Evolutionary conservation across 2,888 invertebrate species (phyloP).

Genomic region (Trachelus tabidus): DNA sequence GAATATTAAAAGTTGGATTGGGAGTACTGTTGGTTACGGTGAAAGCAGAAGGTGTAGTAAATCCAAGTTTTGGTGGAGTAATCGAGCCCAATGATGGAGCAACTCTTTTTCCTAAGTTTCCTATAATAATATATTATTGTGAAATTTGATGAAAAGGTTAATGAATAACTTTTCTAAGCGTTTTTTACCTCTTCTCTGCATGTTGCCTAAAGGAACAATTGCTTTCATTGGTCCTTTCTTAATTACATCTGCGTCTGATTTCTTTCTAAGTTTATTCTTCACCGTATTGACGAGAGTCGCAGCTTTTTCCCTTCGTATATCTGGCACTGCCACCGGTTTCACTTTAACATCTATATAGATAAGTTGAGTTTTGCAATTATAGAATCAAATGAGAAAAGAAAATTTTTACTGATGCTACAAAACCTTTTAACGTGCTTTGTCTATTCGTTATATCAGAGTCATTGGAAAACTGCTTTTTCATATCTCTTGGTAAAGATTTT

Average conservation of each 20-base stretch:
- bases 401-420: background rate
- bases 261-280: conserved; percentile 50
- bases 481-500: conserved; percentile 10
- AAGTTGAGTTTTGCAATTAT: background rate
- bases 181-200: conserved; percentile 52
- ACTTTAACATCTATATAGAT: conserved; percentile 17
- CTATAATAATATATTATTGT: conserved; percentile 23
- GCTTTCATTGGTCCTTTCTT: conserved; percentile 61
- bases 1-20: conserved; percentile 31
- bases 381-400: background rate
- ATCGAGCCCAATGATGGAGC: conserved; percentile 17
- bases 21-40: conserved; percentile 53
- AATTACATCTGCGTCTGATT: conserved; percentile 30
- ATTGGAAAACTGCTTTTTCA: conserved; percentile 46
- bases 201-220: conserved; percentile 53
- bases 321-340: conserved; percentile 23
- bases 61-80: conserved; percentile 39
- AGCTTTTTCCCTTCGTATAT: conserved; percentile 4
- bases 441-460: conserved; percentile 35
- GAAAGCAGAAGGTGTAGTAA: conserved; percentile 13
- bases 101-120: conserved; percentile 29
- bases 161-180: background rate
- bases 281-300: conserved; percentile 28
- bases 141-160: background rate
- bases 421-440: background rate